Conservation (phyloP, 2,888 invertebrate species). For the Dioctria linearis region DNA sequence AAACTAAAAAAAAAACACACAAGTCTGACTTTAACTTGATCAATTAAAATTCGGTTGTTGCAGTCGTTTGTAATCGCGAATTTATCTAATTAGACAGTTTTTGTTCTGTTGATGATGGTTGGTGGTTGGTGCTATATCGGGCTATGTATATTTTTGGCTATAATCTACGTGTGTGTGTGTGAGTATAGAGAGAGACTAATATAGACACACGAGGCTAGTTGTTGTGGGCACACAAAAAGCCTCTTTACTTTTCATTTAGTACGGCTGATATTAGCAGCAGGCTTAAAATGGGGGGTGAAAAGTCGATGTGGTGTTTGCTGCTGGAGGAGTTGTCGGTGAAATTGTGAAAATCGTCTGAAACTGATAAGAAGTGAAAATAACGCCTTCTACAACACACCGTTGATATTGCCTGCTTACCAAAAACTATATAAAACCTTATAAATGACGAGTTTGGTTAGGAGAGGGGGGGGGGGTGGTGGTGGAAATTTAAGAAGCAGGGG, state of each 20-base stretch:
- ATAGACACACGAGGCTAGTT: background rate
- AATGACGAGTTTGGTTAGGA: background rate
- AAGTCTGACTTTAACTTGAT: conserved; percentile 45
- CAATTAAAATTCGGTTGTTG: conserved; percentile 50
- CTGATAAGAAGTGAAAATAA: conserved; percentile 57
- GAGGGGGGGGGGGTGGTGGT: background rate
- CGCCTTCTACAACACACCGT: conserved; percentile 9
- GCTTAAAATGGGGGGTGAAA: conserved; percentile 12
- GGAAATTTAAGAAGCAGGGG: background rate
- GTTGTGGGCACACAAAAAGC: too few relatives aligned
- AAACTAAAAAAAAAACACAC: background rate
- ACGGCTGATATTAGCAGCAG: too few relatives aligned
- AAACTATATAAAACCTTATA: conserved; percentile 1
- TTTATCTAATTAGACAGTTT: conserved; percentile 48
- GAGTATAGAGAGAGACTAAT: background rate
- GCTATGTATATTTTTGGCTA: conserved; percentile 36
- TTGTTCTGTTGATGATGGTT: background rate
- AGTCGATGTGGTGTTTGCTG: conserved; percentile 7
- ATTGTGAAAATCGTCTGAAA: conserved; percentile 56
- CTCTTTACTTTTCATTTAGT: too few relatives aligned
- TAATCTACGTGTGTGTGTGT: background rate
- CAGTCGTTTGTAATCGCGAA: conserved; percentile 49
- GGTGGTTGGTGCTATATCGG: conserved; percentile 11
- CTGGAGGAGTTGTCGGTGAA: conserved; percentile 41
- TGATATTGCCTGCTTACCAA: background rate